These are phyloP conservation scores for Psittacus erithacus DNA, from an alignment of 2,113 vertebrate genomes.

Conservation along the genomic window DNA sequence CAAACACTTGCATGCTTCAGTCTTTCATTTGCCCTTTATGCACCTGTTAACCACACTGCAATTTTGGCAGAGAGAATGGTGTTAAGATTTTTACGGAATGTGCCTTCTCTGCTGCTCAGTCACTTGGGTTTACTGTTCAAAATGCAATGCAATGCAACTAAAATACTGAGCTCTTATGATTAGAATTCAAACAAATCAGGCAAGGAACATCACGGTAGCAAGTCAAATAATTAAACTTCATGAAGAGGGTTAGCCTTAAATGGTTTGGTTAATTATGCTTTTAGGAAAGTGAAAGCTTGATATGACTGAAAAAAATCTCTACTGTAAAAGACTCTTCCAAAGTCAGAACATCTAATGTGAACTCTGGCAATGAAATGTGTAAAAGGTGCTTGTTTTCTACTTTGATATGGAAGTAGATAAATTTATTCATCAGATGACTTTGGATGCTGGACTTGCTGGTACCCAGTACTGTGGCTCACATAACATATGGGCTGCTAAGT, in stretches of 20 bases:
- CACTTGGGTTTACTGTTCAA: not conserved
- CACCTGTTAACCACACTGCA: accelerated
- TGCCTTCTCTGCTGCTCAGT: accelerated
- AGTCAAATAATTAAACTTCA: not conserved
- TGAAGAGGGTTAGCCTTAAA: not conserved
- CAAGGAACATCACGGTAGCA: not conserved
- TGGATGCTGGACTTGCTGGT: not conserved
- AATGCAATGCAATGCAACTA: not conserved
- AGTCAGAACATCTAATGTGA: not conserved
- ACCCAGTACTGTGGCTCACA: not conserved
- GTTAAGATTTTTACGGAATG: accelerated
- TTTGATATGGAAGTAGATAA: not conserved
- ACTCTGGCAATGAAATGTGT: not conserved
- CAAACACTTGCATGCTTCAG: not conserved
- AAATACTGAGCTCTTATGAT: not conserved
- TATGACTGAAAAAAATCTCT: not conserved
- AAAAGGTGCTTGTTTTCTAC: not conserved
- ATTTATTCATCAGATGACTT: not conserved
- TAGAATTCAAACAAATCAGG: not conserved
- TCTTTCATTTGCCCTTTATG: not conserved
- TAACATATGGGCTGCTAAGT: not conserved
- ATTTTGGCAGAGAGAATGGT: not conserved
- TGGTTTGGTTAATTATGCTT: not conserved
- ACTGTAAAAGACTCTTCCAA: not conserved
- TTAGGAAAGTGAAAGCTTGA: not conserved